Base-by-base conservation (phyloP, 2,888 invertebrate genomes). In the Argyra leucocephala region DNA sequence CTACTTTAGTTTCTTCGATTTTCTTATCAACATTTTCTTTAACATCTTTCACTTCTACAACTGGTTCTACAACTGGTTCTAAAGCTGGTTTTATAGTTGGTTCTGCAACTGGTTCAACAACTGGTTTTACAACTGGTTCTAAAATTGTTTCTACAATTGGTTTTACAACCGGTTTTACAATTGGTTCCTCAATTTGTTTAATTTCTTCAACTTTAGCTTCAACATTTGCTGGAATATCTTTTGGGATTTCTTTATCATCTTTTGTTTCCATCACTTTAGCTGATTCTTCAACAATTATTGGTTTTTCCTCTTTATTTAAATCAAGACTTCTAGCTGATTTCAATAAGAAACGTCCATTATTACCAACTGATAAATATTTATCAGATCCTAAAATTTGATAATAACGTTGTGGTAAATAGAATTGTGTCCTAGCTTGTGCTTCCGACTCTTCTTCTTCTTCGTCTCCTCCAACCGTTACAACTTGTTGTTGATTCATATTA, bases 321-420 rank as follows among this genome's bases (percentile, higher is more conserved):
- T 68, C 64, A 12, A 67, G 24, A 48, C 65, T 67, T 15, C 68
- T 59, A 2, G 67, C 68, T 57, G 67, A 63, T 65, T 67, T 68
- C 15, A 68, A 58, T 10, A 68, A 57, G 36, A 68, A 68, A 21
- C 67, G 23, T 3, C 68, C 68, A 65, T 68, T 68, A 26, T 66
- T 67, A 37, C 65, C 63, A 9, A 68, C 67, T 22, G 66, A 64
- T 37, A 68, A 59, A 23, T 66, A 65, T 24, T 66, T 66, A 48
- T 66, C 64, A 7, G 67, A 63, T n/a, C 66, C 67, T 7, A 66
- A 62, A 5, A 68, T 62, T 18, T 67, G 66, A 22, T 65, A 68
- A 21, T 65, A 65, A 22, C 58, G 36, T 36, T 67, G 66, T 1
- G 68, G 68, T 5, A 68, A 61, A n/a, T 67, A 65, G 24, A 65